Percentiles rank a stretch among this genome's conserved stretches.
Conservation (phyloP, 2,888 invertebrate genomes). For the Hypomecis atomaria region DNA sequence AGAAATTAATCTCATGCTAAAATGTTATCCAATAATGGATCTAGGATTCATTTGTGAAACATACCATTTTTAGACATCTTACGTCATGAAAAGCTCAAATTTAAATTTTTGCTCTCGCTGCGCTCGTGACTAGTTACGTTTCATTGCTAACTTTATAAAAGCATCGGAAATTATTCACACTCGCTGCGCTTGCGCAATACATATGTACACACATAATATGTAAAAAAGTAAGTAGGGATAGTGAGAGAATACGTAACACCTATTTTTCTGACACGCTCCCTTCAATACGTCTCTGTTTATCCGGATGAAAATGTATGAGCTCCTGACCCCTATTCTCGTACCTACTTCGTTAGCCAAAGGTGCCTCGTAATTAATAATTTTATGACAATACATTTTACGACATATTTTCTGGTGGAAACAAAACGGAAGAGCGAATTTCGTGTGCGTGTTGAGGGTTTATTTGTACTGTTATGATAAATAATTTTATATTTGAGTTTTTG, state of each 20-base stretch:
- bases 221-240: too few species aligned
- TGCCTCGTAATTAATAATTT: constrained; percentile 42
- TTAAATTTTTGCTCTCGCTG: too few species aligned
- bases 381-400: constrained; percentile 40
- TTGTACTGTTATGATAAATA: constrained; percentile 3
- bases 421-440: constrained; percentile 31
- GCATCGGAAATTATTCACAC: too few species aligned
- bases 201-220: too few species aligned
- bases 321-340: constrained; percentile 29
- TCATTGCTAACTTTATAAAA: too few species aligned
- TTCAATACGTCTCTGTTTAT: background rate
- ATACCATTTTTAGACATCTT: too few species aligned
- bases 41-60: too few species aligned
- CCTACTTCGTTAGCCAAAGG: constrained; percentile 37
- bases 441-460: constrained; percentile 16
- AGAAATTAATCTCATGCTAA: too few species aligned
- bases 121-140: too few species aligned
- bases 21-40: too few species aligned
- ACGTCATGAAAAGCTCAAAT: too few species aligned
- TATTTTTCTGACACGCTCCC: background rate
- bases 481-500: background rate
- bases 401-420: constrained; percentile 34
- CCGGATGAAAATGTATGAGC: constrained; percentile 35
- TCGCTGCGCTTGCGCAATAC: too few species aligned
- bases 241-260: background rate